A percentile compares a stretch with the other conserved stretches of the same genome.
These are phyloP conservation scores for Triplophysa siluroides DNA, from an alignment of 2,113 vertebrate genomes.

Conservation along the genomic window DNA sequence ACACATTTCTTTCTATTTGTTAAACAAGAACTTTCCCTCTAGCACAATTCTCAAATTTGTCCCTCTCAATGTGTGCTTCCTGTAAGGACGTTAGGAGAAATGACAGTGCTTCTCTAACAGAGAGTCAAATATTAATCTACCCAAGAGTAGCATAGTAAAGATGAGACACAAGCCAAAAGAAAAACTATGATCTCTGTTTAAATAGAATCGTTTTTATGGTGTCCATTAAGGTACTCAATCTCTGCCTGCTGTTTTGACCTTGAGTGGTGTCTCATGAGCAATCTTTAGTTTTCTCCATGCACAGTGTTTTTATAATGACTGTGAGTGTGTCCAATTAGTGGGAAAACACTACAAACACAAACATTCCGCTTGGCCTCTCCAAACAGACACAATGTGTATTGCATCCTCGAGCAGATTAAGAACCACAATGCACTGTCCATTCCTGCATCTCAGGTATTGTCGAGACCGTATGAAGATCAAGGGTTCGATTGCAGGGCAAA, in stretches of 20 bases:
- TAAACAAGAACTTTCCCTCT: background rate
- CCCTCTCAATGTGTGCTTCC: background rate
- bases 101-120: background rate
- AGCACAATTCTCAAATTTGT: background rate
- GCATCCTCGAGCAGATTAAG: slow-evolving; percentile 32
- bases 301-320: background rate
- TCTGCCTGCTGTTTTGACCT: slow-evolving; percentile 22
- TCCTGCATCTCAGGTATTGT: slow-evolving; percentile 42
- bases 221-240: slow-evolving; percentile 5
- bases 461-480: slow-evolving; percentile 46
- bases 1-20: background rate
- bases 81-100: background rate
- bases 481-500: no score
- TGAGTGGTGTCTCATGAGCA: slow-evolving; percentile 14
- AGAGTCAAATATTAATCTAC: slow-evolving; percentile 14
- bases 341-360: slow-evolving; percentile 13
- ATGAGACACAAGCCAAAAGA: slow-evolving; percentile 32
- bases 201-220: background rate
- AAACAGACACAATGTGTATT: slow-evolving; percentile 49
- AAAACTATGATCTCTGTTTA: slow-evolving; percentile 18
- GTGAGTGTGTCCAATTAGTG: slow-evolving; percentile 8
- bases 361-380: slow-evolving; percentile 19
- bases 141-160: slow-evolving; percentile 11
- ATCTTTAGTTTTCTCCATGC: background rate
- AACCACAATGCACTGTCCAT: background rate